phyloP scores from a whole-genome alignment of 1,140 invertebrate genomes.

The Drosophila kikkawai region DNA sequence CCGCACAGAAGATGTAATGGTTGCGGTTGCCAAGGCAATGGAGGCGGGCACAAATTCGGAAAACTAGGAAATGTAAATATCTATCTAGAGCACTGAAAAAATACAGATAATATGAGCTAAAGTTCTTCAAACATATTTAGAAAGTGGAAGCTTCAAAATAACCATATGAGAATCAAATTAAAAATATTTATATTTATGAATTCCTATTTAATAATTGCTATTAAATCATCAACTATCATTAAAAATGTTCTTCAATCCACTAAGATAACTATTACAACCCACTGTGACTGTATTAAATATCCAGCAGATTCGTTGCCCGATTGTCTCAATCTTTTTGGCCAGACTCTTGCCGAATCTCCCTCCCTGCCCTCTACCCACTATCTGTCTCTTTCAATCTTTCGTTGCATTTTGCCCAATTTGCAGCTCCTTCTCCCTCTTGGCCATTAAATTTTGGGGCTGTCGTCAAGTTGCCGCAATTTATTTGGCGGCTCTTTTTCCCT shows the following conservation, averaged over 20 bases:
- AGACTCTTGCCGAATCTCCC: constrained; percentile 12
- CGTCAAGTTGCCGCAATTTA: constrained; percentile 66
- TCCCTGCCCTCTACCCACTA: background rate
- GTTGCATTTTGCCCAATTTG: constrained; percentile 34
- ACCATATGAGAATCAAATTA: too few relatives aligned
- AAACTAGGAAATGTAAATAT: background rate
- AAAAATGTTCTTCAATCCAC: too few relatives aligned
- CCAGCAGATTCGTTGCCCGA: constrained; percentile 14
- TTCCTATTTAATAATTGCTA: background rate
- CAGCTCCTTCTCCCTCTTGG: constrained; percentile 39
- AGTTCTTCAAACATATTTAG: background rate
- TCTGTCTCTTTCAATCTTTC: constrained; percentile 15
- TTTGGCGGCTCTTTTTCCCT: constrained; percentile 53
- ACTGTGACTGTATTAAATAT: constrained; percentile 15
- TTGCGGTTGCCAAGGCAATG: constrained; percentile 5
- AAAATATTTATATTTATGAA: too few relatives aligned
- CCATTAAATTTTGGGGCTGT: constrained; percentile 50
- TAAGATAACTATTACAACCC: background rate
- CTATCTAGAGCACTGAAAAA: background rate
- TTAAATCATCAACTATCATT: background rate
- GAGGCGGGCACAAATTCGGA: background rate
- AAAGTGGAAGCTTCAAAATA: too few relatives aligned
- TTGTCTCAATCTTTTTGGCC: constrained; percentile 21
- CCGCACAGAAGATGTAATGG: constrained; percentile 25
- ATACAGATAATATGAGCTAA: background rate